phyloP scores from a whole-genome alignment of 2,888 invertebrate genomes.

The Ornithoptera priamus region DNA sequence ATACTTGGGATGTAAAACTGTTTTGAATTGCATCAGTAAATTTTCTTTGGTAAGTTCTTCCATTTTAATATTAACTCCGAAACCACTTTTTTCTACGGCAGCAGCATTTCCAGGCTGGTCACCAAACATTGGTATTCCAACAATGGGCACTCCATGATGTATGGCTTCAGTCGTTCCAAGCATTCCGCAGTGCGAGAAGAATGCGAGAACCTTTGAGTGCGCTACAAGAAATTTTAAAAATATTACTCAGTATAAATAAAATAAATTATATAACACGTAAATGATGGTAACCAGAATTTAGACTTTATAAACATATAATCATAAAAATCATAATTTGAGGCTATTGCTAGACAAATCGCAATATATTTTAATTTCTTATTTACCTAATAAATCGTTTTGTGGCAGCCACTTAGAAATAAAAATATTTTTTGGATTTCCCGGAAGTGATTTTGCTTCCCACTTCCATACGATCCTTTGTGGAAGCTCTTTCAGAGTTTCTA shows the following conservation, averaged over 20 bases:
- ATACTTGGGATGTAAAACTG: constrained; percentile 74
- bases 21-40: constrained; percentile 68
- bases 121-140: constrained; percentile 81
- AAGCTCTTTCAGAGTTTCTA: constrained; percentile 80
- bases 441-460: constrained; percentile 81
- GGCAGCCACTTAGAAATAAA: constrained; percentile 82
- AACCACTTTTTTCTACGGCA: constrained; percentile 73
- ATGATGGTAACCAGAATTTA: no score
- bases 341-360: no score
- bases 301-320: no score
- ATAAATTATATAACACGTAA: no score
- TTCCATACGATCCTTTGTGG: constrained; percentile 88
- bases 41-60: constrained; percentile 70
- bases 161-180: constrained; percentile 80
- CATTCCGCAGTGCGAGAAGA: constrained; percentile 80
- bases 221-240: constrained; percentile 46
- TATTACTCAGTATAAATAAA: not conserved
- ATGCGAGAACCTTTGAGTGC: constrained; percentile 75
- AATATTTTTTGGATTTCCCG: constrained; percentile 79
- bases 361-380: constrained; percentile 35
- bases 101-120: constrained; percentile 80
- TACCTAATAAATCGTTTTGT: constrained; percentile 83
- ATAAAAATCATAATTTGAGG: no score
- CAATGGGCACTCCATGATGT: constrained; percentile 77
- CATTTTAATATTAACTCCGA: constrained; percentile 68